Evolutionary conservation across 2,888 invertebrate species (phyloP), one percentile per base, ranked within the genome.

Genomic region (Apocheima hispidaria): DNA sequence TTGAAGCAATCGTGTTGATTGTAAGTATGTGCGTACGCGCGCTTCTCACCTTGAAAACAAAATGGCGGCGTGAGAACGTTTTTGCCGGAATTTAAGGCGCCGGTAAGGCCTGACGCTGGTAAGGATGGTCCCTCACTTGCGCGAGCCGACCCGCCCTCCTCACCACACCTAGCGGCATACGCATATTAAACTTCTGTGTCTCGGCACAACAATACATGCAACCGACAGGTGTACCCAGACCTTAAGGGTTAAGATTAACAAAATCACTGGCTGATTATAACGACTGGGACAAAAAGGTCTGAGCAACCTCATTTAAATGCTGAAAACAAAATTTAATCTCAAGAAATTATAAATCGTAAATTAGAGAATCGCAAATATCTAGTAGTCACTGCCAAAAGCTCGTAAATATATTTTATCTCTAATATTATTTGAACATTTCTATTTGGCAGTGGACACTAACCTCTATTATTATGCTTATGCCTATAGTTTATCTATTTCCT

Each of bases 81-180:
- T 86, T 86, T 84, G 85, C 87, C 86, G 87, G 88, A 81, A 84
- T 86, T 62, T 93, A 92, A 94, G 96, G 96, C 96, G 96, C 96
- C 93, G 94, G 97, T 86, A 92, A 88, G 84, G 92, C 92, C 69
- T 90, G 97, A 95, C 98, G 97, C 95, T 98, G 98, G 96, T 98
- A 98, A 94, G 98, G 98, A 96, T 98, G 98, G 94, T 98, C 98
- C 95, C 98, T 95, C 93, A 96, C 95, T 93, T 97, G 96, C 94
- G 96, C 95, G 94, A 97, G 95, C 93, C 97, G 95, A 87, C 96
- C 96, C 93, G 96, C 96, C 82, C 94, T 94, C 93, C 96, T 96
- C 94, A 96, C 96, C 96, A 97, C 96, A 97, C 95, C 95, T 95
- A 94, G 94, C 94, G 93, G 92, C 92, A 92, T 79, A 91, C 78